Conservation (phyloP, 2,113 vertebrate species). For the Oncorhynchus keta region DNA sequence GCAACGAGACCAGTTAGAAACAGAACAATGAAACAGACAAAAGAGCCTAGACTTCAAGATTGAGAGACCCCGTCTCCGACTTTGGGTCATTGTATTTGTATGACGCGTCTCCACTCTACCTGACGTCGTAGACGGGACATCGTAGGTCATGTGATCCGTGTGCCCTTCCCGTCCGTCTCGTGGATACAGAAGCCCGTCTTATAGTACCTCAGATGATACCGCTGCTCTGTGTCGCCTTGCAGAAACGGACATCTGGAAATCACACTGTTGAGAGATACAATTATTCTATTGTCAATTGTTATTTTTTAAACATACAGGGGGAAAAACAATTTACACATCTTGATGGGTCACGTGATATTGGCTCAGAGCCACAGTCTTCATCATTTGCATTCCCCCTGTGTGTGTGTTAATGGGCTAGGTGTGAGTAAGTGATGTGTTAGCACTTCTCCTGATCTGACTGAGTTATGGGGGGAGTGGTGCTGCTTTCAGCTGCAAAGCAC, state of each 20-base stretch:
- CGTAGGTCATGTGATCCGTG: conserved; percentile 97
- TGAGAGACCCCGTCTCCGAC: too few relatives aligned
- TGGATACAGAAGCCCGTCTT: conserved; percentile 98
- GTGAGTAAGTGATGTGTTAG: too few relatives aligned
- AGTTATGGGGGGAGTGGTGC: too few relatives aligned
- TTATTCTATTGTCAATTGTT: too few relatives aligned
- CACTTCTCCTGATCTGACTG: conserved; percentile 1
- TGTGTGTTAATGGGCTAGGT: neutral
- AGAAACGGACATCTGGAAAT: conserved; percentile 88
- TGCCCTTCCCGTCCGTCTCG: conserved; percentile 94
- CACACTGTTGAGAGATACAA: neutral
- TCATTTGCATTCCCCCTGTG: conserved; percentile 10
- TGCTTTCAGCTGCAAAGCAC: conserved; percentile 21
- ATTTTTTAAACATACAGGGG: too few relatives aligned
- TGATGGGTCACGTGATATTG: neutral
- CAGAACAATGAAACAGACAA: too few relatives aligned
- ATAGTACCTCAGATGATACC: conserved; percentile 96
- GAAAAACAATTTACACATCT: neutral
- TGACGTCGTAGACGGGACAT: conserved; percentile 92
- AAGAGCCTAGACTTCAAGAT: too few relatives aligned
- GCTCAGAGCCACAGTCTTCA: neutral
- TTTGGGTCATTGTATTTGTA: too few relatives aligned
- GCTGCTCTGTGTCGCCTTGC: conserved; percentile 92
- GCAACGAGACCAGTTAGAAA: too few relatives aligned
- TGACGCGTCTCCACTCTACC: conserved; percentile 64